Evolutionary conservation across 2,797 vertebrate species (phyloP), one percentile per base, ranked within the genome.

Genomic region (Gymnoscopelus microlampas): DNA sequence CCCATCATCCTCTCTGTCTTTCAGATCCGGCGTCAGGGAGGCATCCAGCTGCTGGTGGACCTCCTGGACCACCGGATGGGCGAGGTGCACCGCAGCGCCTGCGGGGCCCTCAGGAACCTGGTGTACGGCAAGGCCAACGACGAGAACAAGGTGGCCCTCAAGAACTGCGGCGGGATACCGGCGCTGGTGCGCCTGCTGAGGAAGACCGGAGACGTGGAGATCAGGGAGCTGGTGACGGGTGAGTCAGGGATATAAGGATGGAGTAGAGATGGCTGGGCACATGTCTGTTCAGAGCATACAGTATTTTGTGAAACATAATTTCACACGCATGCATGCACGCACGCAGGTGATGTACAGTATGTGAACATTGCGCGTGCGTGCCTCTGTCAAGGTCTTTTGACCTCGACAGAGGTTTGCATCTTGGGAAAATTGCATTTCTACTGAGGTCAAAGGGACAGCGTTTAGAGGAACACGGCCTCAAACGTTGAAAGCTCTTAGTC

Each of bases 201-300:
- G 74, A 99, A 99, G 88, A 95, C 96, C 2, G 94, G 95, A 2
- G 97, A 99, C 85, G 91, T 98, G 91, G 98, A 99, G 92, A 96
- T 99, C 87, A 94, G 95, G 91, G 97, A 99, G 89, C 94, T 99
- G 79, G 97, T 99, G 85, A 99, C 98, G 96, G 98, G 98, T 97
- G 81, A 60, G 58, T 19, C 19, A 19, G 19, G 19, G 19, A 19
- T 1, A 19, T 19, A 19, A 19, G 19, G 19, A 19, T 19, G 19
- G 3, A 29, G 26, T 29, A 2, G 26, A 29, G 26, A 29, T 29
- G 26, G 26, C 26, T 29, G 26, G 26, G 26, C 26, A 29, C 2
- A 19, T n/a, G n/a, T 29, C 19, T 19, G 19, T 19, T 19, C 19
- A 19, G 19, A 19, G 26, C 26, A 29, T 29, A 29, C 26, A 29